Conservation (phyloP, 1,140 invertebrate species). For the Protaetia brevitarsis region DNA sequence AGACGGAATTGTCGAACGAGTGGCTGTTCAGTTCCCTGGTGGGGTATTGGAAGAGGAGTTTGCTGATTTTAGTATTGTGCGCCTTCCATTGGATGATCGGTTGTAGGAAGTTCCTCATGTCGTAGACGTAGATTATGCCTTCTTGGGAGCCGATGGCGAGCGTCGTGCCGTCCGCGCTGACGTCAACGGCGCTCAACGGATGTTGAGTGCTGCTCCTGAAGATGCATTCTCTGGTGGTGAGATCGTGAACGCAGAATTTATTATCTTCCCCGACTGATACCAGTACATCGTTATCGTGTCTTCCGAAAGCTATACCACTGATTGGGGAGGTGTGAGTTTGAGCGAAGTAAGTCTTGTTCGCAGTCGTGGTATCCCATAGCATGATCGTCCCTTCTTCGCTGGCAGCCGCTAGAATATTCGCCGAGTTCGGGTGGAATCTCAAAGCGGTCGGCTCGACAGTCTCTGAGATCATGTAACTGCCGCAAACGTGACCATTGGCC, state of each 20-base stretch:
- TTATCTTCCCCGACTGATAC: constrained; percentile 31
- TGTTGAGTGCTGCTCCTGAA: constrained; percentile 27
- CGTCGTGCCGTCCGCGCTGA: constrained; percentile 30
- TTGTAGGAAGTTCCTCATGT: constrained; percentile 30
- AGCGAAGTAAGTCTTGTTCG: constrained; percentile 20
- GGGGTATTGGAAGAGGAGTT: no score
- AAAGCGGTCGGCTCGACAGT: neutral
- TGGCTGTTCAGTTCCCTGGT: no score
- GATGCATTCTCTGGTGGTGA: constrained; percentile 17
- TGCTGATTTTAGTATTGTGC: no score
- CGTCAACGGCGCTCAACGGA: constrained; percentile 28
- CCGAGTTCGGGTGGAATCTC: constrained; percentile 27
- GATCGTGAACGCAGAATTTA: constrained; percentile 34
- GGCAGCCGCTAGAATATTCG: constrained; percentile 28
- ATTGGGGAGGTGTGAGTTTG: constrained; percentile 29
- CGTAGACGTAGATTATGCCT: constrained; percentile 33
- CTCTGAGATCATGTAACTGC: neutral
- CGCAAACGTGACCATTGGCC: constrained; percentile 8
- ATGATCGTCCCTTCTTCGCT: constrained; percentile 27
- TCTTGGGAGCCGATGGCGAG: constrained; percentile 31
- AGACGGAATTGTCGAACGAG: no score
- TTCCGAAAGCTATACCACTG: constrained; percentile 29
- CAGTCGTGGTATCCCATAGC: constrained; percentile 31
- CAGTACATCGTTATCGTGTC: constrained; percentile 25
- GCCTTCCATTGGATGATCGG: constrained; percentile 23